Evolutionary conservation across 2,888 invertebrate genomes (phyloP).

Genomic region (Flabesymbios commensalis): DNA sequence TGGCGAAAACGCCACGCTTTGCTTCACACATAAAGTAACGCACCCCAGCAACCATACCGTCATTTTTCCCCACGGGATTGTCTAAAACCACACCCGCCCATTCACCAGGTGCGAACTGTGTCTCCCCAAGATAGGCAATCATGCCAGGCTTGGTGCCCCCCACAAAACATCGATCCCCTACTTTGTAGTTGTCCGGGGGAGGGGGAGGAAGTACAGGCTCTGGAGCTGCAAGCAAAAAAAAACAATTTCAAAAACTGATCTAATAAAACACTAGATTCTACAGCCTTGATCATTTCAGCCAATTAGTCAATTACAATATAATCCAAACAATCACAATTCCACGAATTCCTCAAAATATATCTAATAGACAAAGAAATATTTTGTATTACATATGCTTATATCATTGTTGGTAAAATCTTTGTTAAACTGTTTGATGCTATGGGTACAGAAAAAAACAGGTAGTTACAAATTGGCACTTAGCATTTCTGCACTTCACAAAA

Average conservation of each 20-base stretch:
- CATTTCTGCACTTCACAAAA: too few species aligned
- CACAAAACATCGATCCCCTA: slow-evolving; percentile 88
- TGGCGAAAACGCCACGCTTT: slow-evolving; percentile 60
- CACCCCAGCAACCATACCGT: slow-evolving; percentile 59
- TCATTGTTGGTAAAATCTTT: too few species aligned
- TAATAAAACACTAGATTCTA: background rate
- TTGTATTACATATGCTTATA: too few species aligned
- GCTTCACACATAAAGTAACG: slow-evolving; percentile 61
- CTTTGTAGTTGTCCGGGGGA: slow-evolving; percentile 89
- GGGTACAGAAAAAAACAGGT: background rate
- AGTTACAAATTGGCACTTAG: too few species aligned
- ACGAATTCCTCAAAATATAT: background rate
- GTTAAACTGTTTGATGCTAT: too few species aligned
- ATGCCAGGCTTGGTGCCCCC: slow-evolving; percentile 58
- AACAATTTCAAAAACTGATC: background rate
- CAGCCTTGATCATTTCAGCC: background rate
- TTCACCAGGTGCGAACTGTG: slow-evolving; percentile 60
- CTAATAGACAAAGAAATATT: background rate
- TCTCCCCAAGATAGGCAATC: slow-evolving; percentile 60
- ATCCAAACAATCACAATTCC: background rate
- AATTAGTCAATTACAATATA: background rate
- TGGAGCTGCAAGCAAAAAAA: slow-evolving; percentile 37
- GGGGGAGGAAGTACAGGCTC: slow-evolving; percentile 34
- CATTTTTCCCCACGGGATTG: slow-evolving; percentile 60
- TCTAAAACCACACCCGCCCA: slow-evolving; percentile 62